Evolutionary conservation across 2,797 vertebrate genomes (phyloP), one percentile per base, ranked within the genome.

Genomic region (Sarcoramphus papa): DNA sequence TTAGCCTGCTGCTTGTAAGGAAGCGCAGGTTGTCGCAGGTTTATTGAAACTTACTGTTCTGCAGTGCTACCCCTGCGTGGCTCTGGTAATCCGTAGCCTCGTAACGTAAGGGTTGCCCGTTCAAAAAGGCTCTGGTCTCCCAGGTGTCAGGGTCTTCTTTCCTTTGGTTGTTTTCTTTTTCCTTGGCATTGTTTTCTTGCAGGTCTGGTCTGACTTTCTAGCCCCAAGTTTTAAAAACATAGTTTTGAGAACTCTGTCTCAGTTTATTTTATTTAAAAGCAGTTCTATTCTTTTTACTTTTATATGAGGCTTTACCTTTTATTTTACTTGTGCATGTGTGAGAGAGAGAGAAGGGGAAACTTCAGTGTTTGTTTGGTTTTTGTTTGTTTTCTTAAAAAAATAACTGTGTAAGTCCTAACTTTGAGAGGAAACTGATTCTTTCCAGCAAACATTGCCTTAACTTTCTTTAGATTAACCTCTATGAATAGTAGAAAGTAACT

Each of bases 11-110:
- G 31, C 48, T 7, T 0, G 33, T 4, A 2, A 12, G 73, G 50
- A 7, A 23, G 60, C 37, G 48, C 68, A 3, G 59, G 72, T 5
- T 28, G 56, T 12, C 19, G 45, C 68, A 2, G 87, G 53, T 31
- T 10, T 2, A 5, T 1, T 4, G 14, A 1, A 31, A 47, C 24
- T 35, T 2, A 1, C 13, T 4, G 73, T 2, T 37, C 25, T 7
- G 62, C 82, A 9, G 77, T 10, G 74, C 75, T 59, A 4, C 12
- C 64, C 22, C 40, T 4, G 31, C 51, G 20, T 2, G 31, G 59
- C 35, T 37, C 37, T 3, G 13, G 13, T 6, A 8, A 12, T 5
- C 57, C 27, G 6, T 4, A 3, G 37, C 19, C 69, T 37, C 33
- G 16, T 2, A 4, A 3, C 8, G 12, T 47, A 1, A 5, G 28